Base-by-base conservation (phyloP, 2,113 vertebrate species). In the Hyperoodon ampullatus region DNA sequence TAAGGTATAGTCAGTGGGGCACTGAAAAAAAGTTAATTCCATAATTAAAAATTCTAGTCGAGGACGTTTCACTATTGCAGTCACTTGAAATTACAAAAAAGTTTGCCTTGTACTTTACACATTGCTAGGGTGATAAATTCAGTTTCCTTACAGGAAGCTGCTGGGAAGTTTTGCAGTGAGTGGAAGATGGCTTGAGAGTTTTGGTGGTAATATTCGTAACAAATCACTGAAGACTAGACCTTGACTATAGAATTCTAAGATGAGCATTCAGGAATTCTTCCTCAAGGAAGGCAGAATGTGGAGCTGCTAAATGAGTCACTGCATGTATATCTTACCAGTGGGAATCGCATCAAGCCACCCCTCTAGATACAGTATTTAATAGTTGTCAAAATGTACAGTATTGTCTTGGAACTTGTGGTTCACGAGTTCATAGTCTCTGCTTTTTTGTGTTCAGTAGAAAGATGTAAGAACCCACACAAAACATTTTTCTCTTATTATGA, bases 381-480 rank as follows among this genome's bases (percentile, higher is more conserved):
- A 97, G 98, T 98, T 98, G 98, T 98, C 97, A 97, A 93, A 96
- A 98, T 98, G 96, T 66, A 86, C 95, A 94, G 96, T 93, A 97
- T 98, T 98, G 98, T 97, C 98, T 98, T 98, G 88, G 96, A 98
- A 97, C 88, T 98, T 98, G 83, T 97, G 95, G 96, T 99, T 99
- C 98, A 98, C 98, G 98, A 99, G 98, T 98, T 99, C 98, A 98
- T 97, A 98, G 96, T 94, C 94, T 96, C 5, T 98, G 96, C 90
- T 98, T 98, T 98, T 98, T 98, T 97, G 93, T 96, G 53, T 97
- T 96, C 97, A 98, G 97, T 98, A 99, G 98, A 99, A 98, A 99
- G 98, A 98, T 99, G 98, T 99, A 99, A 98, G 96, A 98, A 99
- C 98, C 98, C 98, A 98, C 99, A 99, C 99, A 99, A 99, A 99